A percentile compares a stretch with the other conserved stretches of the same genome.
Evolutionary conservation across 2,888 invertebrate species (phyloP).

Genomic region (Dolichomitus sp.): DNA sequence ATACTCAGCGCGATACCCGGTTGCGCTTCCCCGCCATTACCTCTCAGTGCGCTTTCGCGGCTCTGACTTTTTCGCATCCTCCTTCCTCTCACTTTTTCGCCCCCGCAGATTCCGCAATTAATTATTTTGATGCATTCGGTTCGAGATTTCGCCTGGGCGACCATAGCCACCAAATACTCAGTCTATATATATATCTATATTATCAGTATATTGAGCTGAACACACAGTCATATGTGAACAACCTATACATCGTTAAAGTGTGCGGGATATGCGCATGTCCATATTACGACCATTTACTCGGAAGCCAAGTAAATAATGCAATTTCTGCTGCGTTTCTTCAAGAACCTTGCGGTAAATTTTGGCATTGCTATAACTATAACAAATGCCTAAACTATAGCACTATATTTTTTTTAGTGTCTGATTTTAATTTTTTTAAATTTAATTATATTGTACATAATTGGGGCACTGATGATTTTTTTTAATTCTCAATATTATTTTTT

Average conservation of each 20-base stretch:
- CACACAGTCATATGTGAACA: slow-evolving; percentile 42
- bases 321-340: slow-evolving; percentile 10
- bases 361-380: background rate
- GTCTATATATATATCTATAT: background rate
- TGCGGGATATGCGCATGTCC: slow-evolving; percentile 29
- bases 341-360: background rate
- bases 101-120: slow-evolving; percentile 79
- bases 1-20: slow-evolving; percentile 55
- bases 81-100: slow-evolving; percentile 41
- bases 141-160: slow-evolving; percentile 69
- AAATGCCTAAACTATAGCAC: no score
- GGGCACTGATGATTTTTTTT: no score
- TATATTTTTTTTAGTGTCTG: no score
- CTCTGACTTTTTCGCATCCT: slow-evolving; percentile 38
- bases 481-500: no score
- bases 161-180: slow-evolving; percentile 11
- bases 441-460: no score
- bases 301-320: slow-evolving; percentile 55
- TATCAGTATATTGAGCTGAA: slow-evolving; percentile 4
- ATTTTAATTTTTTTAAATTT: no score
- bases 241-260: background rate
- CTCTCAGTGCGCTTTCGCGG: slow-evolving; percentile 24
- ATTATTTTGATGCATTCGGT: slow-evolving; percentile 81
- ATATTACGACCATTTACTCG: slow-evolving; percentile 24
- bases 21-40: slow-evolving; percentile 65